A percentile compares a stretch with the other conserved stretches of the same genome.
These are phyloP conservation scores for Hermaeophaga mercurialis DNA, from an alignment of 2,888 invertebrate genomes.

Conservation along the genomic window DNA sequence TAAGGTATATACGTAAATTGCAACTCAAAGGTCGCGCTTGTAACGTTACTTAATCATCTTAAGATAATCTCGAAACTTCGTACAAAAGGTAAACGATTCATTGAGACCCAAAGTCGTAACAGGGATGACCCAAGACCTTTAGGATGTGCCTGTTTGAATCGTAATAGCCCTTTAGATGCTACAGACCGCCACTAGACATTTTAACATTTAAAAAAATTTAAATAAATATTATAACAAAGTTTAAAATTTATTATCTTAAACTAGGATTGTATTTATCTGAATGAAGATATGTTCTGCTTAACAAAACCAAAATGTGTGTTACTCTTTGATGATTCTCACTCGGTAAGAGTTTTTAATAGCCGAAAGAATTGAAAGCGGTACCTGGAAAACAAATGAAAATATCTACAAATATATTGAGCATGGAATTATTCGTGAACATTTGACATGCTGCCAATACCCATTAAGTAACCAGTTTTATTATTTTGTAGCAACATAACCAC, in stretches of 20 bases:
- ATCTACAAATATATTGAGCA: neutral
- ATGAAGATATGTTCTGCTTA: too few relatives aligned
- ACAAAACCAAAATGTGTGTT: too few relatives aligned
- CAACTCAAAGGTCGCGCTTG: slow-evolving; percentile 42
- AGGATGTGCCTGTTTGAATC: slow-evolving; percentile 15
- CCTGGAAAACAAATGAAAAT: slow-evolving; percentile 2
- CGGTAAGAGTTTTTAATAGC: too few relatives aligned
- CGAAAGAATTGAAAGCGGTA: neutral
- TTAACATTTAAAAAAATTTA: too few relatives aligned
- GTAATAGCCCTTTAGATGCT: neutral
- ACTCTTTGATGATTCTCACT: too few relatives aligned
- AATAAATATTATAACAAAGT: too few relatives aligned
- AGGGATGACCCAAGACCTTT: slow-evolving; percentile 13
- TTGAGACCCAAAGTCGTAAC: slow-evolving; percentile 17
- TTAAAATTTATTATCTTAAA: too few relatives aligned
- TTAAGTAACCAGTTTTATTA: slow-evolving; percentile 17
- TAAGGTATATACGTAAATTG: slow-evolving; percentile 42
- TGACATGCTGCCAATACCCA: slow-evolving; percentile 22
- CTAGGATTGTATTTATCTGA: too few relatives aligned
- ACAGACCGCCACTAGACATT: too few relatives aligned
- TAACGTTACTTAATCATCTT: slow-evolving; percentile 45
- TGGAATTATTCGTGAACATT: neutral
- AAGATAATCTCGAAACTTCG: slow-evolving; percentile 45
- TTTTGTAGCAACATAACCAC: slow-evolving; percentile 3
- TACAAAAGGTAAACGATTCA: slow-evolving; percentile 40